These are phyloP conservation scores for Cisticola juncidis DNA, from an alignment of 2,113 vertebrate species.

Conservation along the genomic window DNA sequence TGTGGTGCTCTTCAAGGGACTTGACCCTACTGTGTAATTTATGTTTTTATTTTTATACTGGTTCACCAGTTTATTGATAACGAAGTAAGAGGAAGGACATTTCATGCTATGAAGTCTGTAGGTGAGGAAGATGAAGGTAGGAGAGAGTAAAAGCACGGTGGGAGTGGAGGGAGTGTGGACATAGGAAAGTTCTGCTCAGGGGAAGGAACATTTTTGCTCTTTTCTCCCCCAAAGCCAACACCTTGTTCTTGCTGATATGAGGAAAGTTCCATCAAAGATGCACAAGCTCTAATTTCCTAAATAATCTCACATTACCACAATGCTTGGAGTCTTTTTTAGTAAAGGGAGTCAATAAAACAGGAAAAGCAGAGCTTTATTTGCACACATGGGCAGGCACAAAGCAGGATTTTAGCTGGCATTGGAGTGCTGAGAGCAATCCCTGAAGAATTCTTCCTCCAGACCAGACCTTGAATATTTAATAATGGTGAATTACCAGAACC, in stretches of 20 bases:
- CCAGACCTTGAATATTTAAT: slow-evolving; percentile 81
- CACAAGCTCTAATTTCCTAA: slow-evolving; percentile 74
- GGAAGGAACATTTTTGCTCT: not conserved
- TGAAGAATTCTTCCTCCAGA: slow-evolving; percentile 49
- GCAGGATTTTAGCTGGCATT: slow-evolving; percentile 3
- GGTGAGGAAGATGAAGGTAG: not conserved
- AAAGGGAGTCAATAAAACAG: slow-evolving; percentile 33
- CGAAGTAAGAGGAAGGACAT: not conserved
- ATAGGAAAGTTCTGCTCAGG: not conserved
- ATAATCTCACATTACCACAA: slow-evolving; percentile 69
- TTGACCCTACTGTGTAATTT: not conserved
- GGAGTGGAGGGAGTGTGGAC: not conserved
- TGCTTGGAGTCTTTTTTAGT: slow-evolving; percentile 5
- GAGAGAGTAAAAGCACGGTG: not conserved
- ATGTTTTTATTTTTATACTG: not conserved
- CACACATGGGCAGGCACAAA: slow-evolving; percentile 46
- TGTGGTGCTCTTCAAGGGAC: not conserved
- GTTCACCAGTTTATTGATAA: not conserved
- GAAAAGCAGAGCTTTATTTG: slow-evolving; percentile 37
- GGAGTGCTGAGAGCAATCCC: slow-evolving; percentile 17
- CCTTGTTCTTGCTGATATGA: not conserved
- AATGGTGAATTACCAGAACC: slow-evolving; percentile 75
- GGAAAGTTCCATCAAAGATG: slow-evolving; percentile 57
- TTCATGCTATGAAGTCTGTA: not conserved
- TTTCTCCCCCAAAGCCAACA: not conserved